Evolutionary conservation across 2,113 vertebrate species (phyloP).

Genomic region (rat (Rattus norvegicus)): GRCr8 NC_086019.1:105238501-105239000

Average conservation of each 20-base stretch:
- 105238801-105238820: neutral
- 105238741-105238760: neutral
- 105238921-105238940: conserved; percentile 92
- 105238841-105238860: neutral
- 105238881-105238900: conserved; percentile 95
- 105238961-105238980: conserved; percentile 87
- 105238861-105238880: neutral
- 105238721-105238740: neutral
- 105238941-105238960: conserved; percentile 83
- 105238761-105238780: neutral
- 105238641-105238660: too few relatives aligned
- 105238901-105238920: conserved; percentile 92
- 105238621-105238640: neutral
- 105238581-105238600: neutral
- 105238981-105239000: conserved; percentile 93
- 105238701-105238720: neutral
- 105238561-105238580: neutral
- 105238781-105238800: neutral
- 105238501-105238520: neutral
- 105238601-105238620: neutral
- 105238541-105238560: neutral
- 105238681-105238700: neutral
- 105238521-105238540: neutral
- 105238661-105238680: fast-evolving
- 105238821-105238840: too few relatives aligned